Conservation (phyloP, 1,140 invertebrate species). For the Wiebesia pumilae region DNA sequence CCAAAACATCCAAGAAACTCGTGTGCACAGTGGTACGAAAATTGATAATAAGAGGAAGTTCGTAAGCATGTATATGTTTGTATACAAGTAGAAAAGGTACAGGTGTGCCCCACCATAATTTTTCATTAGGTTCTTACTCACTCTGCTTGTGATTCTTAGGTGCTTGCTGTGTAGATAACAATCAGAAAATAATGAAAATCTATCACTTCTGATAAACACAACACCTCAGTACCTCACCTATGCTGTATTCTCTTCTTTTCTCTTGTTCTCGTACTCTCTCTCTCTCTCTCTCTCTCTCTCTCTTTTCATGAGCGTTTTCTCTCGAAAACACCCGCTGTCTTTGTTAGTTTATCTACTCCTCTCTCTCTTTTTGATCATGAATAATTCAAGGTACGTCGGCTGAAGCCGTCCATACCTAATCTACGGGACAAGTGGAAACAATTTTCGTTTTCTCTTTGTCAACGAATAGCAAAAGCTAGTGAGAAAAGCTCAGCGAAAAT, state of each 20-base stretch:
- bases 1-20: not conserved
- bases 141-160: not conserved
- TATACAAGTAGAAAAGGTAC: constrained; percentile 2
- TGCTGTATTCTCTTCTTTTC: not conserved
- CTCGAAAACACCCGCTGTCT: no score
- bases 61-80: not conserved
- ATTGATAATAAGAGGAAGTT: constrained; percentile 41
- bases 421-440: constrained; percentile 55
- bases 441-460: constrained; percentile 51
- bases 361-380: constrained; percentile 41
- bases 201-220: constrained; percentile 48
- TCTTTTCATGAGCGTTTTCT: not conserved
- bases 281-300: not conserved
- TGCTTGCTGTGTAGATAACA: constrained; percentile 42
- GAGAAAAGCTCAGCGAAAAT: constrained; percentile 7
- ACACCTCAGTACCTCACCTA: constrained; percentile 6
- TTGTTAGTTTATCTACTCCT: constrained; percentile 19
- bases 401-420: constrained; percentile 53
- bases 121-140: constrained; percentile 25
- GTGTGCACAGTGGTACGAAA: not conserved
- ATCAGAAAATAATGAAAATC: constrained; percentile 54
- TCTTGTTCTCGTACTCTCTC: not conserved
- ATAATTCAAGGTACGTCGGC: constrained; percentile 50
- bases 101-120: constrained; percentile 36
- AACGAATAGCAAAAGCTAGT: not conserved